Conservation (phyloP, 2,888 invertebrate genomes). For the Halictus ligatus region DNA sequence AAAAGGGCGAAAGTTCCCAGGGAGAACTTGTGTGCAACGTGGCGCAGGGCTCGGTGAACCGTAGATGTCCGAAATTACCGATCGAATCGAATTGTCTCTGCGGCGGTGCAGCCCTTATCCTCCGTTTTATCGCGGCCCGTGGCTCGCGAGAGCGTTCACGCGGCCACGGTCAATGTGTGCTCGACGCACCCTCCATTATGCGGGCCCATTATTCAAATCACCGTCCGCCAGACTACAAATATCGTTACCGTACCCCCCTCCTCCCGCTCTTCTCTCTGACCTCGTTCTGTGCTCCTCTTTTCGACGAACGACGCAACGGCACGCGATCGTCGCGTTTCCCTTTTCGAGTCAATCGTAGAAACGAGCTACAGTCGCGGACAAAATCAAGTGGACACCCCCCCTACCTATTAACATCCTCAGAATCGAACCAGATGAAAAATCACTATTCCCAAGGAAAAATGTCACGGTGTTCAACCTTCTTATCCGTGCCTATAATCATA, state of each 20-base stretch:
- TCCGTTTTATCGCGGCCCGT: slow-evolving; percentile 68
- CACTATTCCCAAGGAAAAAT: too few relatives aligned
- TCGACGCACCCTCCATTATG: slow-evolving; percentile 76
- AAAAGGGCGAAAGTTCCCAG: not conserved
- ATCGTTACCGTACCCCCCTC: slow-evolving; percentile 63
- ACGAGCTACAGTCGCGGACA: not conserved
- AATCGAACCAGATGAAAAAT: not conserved
- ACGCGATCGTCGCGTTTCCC: slow-evolving; percentile 44
- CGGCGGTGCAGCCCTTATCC: slow-evolving; percentile 52
- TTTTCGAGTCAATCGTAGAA: not conserved
- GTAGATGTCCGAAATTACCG: slow-evolving; percentile 53
- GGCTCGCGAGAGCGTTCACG: slow-evolving; percentile 58
- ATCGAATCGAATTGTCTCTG: slow-evolving; percentile 57
- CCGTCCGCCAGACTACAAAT: slow-evolving; percentile 74
- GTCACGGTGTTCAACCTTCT: too few relatives aligned
- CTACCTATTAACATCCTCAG: too few relatives aligned
- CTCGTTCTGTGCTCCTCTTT: not conserved
- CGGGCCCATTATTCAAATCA: slow-evolving; percentile 77
- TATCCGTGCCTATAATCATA: too few relatives aligned
- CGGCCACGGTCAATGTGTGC: slow-evolving; percentile 74
- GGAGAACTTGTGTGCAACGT: not conserved
- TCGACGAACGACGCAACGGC: not conserved
- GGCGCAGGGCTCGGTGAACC: slow-evolving; percentile 31
- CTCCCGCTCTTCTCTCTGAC: not conserved
- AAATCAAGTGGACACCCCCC: not conserved